Percentiles rank a stretch among this genome's conserved stretches.
Conservation (phyloP, 2,797 vertebrate species). For the Tachyglossus aculeatus region DNA sequence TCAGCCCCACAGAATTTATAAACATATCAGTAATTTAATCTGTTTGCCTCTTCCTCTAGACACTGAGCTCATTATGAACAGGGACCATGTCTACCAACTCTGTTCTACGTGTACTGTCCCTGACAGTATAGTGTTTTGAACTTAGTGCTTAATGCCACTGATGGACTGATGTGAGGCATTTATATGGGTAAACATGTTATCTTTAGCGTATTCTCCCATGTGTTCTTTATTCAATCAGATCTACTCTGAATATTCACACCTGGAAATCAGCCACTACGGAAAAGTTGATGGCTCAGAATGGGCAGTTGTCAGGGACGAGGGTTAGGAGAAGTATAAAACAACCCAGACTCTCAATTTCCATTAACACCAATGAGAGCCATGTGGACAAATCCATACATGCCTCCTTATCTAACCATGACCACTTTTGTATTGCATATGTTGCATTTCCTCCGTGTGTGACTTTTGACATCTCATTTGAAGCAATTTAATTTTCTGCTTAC, state of each 20-base stretch:
- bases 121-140: too few relatives aligned
- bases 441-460: constrained; percentile 31
- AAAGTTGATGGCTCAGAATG: constrained; percentile 18
- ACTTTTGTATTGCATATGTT: constrained; percentile 30
- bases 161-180: too few relatives aligned
- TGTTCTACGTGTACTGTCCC: too few relatives aligned
- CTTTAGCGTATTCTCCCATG: too few relatives aligned
- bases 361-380: constrained; percentile 18
- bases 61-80: too few relatives aligned
- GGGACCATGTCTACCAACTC: too few relatives aligned
- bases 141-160: too few relatives aligned
- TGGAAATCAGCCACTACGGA: constrained; percentile 11
- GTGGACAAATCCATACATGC: constrained; percentile 21
- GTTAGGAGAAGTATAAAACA: constrained; percentile 18
- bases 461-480: constrained; percentile 51
- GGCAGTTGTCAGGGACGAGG: not conserved
- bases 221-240: too few relatives aligned
- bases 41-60: too few relatives aligned
- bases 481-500: constrained; percentile 58
- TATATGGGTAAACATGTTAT: too few relatives aligned
- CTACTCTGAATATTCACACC: not conserved
- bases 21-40: too few relatives aligned
- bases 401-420: constrained; percentile 18
- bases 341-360: not conserved
- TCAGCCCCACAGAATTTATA: too few relatives aligned